Percentiles rank a stretch among this genome's conserved stretches.
Evolutionary conservation across 1,140 invertebrate genomes (phyloP).

Genomic region (Bombyx mandarina): DNA sequence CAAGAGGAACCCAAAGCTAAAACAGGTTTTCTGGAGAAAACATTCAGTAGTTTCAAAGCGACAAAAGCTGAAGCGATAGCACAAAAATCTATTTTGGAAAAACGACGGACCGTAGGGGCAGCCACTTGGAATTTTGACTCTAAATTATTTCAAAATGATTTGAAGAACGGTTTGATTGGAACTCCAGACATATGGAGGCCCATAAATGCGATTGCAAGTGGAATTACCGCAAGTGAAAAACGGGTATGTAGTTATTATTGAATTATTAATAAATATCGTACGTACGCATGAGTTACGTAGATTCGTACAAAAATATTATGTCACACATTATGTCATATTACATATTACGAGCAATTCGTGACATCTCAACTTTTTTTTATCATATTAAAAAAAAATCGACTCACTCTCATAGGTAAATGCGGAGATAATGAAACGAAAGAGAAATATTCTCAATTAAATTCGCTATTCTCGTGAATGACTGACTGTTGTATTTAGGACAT

Average conservation of each 20-base stretch:
- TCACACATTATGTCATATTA: too few species aligned
- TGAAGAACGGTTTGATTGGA: slow-evolving; percentile 73
- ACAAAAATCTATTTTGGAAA: slow-evolving; percentile 72
- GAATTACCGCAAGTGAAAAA: slow-evolving; percentile 72
- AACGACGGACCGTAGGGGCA: slow-evolving; percentile 76
- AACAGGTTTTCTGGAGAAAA: slow-evolving; percentile 45
- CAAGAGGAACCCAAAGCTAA: slow-evolving; percentile 51
- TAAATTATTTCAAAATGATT: slow-evolving; percentile 77
- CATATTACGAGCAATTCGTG: too few species aligned
- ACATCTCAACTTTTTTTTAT: too few species aligned
- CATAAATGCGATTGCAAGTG: slow-evolving; percentile 79
- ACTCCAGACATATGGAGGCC: slow-evolving; percentile 84
- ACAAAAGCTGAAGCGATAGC: slow-evolving; percentile 45
- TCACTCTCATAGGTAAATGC: too few species aligned
- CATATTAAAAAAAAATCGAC: too few species aligned
- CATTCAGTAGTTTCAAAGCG: slow-evolving; percentile 54
- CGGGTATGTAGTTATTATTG: slow-evolving; percentile 61
- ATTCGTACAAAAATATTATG: too few species aligned
- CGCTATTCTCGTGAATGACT: too few species aligned
- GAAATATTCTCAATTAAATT: too few species aligned
- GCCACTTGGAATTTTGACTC: slow-evolving; percentile 80
- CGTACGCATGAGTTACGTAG: background rate
- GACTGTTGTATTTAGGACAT: too few species aligned
- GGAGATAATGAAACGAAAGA: too few species aligned
- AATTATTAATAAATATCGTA: background rate